These are phyloP conservation scores for Mimumesa dahlbomi DNA, from an alignment of 2,888 invertebrate species.

Conservation along the genomic window DNA sequence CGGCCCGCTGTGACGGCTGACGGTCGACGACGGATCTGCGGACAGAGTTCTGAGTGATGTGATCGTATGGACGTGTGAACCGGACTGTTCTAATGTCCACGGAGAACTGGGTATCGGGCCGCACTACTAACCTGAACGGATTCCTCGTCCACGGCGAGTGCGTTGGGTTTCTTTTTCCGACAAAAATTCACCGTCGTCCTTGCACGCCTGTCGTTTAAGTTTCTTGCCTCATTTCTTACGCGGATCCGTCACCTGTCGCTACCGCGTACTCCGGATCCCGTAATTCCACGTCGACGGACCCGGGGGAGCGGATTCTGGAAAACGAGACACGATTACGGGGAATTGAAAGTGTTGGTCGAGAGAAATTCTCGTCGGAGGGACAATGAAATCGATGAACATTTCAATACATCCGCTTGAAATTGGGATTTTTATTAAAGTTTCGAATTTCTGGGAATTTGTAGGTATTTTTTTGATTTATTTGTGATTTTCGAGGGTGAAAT, in stretches of 20 bases:
- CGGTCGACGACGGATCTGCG: not conserved
- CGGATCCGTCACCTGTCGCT: not conserved
- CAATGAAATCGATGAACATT: too few relatives aligned
- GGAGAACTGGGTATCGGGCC: constrained; percentile 37
- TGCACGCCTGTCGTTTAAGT: constrained; percentile 8
- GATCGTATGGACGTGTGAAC: constrained; percentile 18
- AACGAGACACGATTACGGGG: too few relatives aligned
- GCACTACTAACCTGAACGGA: constrained; percentile 17
- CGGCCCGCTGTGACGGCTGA: not conserved
- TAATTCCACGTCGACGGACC: too few relatives aligned
- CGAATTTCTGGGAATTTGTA: too few relatives aligned
- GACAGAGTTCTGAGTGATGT: not conserved
- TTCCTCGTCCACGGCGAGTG: constrained; percentile 26
- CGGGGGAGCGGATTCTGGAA: too few relatives aligned
- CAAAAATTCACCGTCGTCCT: constrained; percentile 28
- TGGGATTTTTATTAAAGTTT: too few relatives aligned
- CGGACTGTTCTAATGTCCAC: constrained; percentile 23
- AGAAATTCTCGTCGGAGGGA: too few relatives aligned
- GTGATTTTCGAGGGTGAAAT: too few relatives aligned
- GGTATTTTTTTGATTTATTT: too few relatives aligned
- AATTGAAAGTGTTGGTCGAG: too few relatives aligned
- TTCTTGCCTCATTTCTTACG: not conserved
- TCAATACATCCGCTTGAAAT: too few relatives aligned
- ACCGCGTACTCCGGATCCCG: too few relatives aligned
- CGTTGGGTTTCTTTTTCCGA: constrained; percentile 28